Conservation (phyloP, 1,140 invertebrate species). For the Triops longicaudatus region DNA sequence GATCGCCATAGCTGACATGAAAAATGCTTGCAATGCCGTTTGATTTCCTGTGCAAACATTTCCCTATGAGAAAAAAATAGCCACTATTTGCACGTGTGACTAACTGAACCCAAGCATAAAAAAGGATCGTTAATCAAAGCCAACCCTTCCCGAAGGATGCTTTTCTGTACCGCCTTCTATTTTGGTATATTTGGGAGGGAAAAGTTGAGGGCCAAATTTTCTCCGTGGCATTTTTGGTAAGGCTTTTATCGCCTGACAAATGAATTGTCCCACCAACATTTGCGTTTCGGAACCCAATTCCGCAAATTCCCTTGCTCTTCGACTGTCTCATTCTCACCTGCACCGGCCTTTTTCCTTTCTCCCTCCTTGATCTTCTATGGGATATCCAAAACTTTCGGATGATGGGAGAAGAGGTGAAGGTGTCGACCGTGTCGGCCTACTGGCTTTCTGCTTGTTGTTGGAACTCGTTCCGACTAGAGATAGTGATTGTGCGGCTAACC, state of each 20-base stretch:
- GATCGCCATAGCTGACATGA: too few relatives aligned
- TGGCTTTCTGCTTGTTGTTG: constrained; percentile 1
- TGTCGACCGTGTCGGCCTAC: neutral
- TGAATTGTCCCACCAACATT: constrained; percentile 4
- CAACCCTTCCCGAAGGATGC: neutral
- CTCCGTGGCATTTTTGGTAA: neutral
- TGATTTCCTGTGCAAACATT: neutral
- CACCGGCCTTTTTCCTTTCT: neutral
- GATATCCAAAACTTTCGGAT: neutral
- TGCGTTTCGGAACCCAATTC: constrained; percentile 13
- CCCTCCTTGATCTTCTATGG: too few relatives aligned
- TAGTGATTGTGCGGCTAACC: neutral
- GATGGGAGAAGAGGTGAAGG: neutral
- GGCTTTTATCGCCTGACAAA: neutral
- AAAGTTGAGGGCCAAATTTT: neutral
- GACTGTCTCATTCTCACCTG: neutral
- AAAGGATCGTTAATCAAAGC: neutral
- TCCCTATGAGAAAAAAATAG: neutral
- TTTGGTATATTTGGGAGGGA: neutral
- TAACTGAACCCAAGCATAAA: neutral
- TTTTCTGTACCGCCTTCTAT: neutral
- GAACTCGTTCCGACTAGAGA: neutral
- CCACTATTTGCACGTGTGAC: neutral
- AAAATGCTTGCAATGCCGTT: too few relatives aligned
- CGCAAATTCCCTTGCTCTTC: constrained; percentile 1